A percentile compares a stretch with the other conserved stretches of the same genome.
phyloP scores from a whole-genome alignment of 2,888 invertebrate genomes.

The Antheraea yamamai region DNA sequence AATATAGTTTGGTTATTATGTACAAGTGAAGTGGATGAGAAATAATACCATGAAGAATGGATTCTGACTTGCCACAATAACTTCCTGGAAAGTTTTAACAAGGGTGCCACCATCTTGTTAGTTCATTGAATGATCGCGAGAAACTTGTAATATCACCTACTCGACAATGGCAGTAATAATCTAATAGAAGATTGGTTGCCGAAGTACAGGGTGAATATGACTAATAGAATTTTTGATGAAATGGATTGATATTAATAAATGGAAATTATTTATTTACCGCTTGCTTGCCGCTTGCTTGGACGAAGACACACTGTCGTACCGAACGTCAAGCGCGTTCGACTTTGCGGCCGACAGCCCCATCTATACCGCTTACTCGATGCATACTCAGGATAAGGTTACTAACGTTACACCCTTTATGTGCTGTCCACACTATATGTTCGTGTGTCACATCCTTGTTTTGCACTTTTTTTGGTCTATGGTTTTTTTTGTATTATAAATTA shows the following conservation, averaged over 20 bases:
- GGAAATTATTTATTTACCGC: constrained; percentile 28
- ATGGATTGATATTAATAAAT: neutral
- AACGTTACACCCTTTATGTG: constrained; percentile 48
- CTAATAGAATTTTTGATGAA: neutral
- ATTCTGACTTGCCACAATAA: too few relatives aligned
- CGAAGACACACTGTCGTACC: constrained; percentile 72
- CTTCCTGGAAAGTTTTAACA: too few relatives aligned
- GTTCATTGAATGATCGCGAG: too few relatives aligned
- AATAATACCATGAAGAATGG: too few relatives aligned
- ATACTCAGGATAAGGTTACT: constrained; percentile 79
- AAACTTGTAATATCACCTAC: too few relatives aligned
- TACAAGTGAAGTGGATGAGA: too few relatives aligned
- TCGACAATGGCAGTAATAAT: too few relatives aligned
- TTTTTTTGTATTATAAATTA: neutral
- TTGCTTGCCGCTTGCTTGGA: constrained; percentile 34
- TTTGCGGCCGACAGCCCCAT: constrained; percentile 71
- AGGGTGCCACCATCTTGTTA: too few relatives aligned
- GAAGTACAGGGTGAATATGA: neutral
- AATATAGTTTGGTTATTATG: too few relatives aligned
- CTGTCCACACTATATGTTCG: constrained; percentile 33
- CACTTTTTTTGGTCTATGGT: constrained; percentile 9
- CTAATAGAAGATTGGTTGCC: too few relatives aligned
- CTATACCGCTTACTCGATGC: constrained; percentile 75
- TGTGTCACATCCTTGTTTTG: constrained; percentile 24
- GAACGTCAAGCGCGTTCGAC: constrained; percentile 78